Evolutionary conservation across 2,888 invertebrate genomes (phyloP).

Genomic region (Heteromyza rotundicornis): DNA sequence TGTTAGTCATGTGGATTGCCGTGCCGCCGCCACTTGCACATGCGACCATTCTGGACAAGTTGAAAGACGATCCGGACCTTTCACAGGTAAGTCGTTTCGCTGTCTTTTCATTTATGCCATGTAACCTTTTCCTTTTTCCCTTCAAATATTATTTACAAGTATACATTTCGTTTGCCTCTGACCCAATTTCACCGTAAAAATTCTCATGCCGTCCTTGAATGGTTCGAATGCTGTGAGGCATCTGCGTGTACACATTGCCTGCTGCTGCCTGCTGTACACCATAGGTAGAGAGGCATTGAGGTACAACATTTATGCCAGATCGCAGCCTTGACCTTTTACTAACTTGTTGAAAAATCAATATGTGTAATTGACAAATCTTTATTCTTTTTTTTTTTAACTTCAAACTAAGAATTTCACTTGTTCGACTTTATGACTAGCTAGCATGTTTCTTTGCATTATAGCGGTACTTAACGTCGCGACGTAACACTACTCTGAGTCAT

Average conservation of each 20-base stretch:
- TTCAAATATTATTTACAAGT: background rate
- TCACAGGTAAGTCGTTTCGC: constrained; percentile 68
- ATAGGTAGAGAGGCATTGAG: constrained; percentile 1
- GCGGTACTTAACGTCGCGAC: too few relatives aligned
- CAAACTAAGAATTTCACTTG: background rate
- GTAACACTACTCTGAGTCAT: too few relatives aligned
- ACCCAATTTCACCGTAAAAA: background rate
- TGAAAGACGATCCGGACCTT: constrained; percentile 70
- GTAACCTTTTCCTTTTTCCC: constrained; percentile 18
- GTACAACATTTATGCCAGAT: background rate
- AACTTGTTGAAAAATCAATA: constrained; percentile 4
- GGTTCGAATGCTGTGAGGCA: background rate
- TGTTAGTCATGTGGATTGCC: constrained; percentile 24
- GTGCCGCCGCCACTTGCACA: constrained; percentile 38
- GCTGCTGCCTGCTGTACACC: background rate
- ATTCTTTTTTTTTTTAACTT: background rate
- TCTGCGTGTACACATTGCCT: too few relatives aligned
- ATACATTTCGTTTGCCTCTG: background rate
- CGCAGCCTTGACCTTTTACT: constrained; percentile 1
- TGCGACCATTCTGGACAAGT: constrained; percentile 69
- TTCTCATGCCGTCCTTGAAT: constrained; percentile 1
- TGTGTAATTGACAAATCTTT: background rate
- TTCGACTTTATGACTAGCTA: too few relatives aligned
- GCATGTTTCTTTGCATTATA: too few relatives aligned
- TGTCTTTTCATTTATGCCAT: constrained; percentile 14